Base-by-base conservation (phyloP, 37 sponge, comb jelly and placozoan species). In the Crambe crambe region DNA sequence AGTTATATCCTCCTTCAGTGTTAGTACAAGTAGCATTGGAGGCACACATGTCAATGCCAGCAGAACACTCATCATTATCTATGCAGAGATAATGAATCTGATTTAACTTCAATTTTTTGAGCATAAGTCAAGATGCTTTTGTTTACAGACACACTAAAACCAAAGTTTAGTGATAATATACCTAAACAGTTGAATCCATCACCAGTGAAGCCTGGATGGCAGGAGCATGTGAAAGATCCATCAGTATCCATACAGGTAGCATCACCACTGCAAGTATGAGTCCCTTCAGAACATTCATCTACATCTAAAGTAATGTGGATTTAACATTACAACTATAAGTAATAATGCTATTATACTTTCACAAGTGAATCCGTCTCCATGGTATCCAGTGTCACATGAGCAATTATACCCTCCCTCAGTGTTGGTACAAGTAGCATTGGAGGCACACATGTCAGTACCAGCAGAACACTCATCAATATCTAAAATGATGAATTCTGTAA, bases 151-250 rank as follows among this genome's bases (percentile, higher is more conserved):
- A n/a, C n/a, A n/a, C n/a, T n/a, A n/a, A n/a, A n/a, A n/a, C n/a
- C n/a, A n/a, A n/a, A n/a, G n/a, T n/a, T n/a, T n/a, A n/a, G n/a
- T n/a, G n/a, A n/a, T n/a, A n/a, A n/a, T n/a, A n/a, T 58, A 76
- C 81, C 27, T 51, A 23, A 0, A 51, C 79, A 79, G 56, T 54
- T 30, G 5, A 29, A 4, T 36, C 79, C 79, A 79, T 67, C 32
- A 51, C 79, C 79, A n/a, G 37, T 66, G 41, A 51, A 75, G 22
- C 79, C 79, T 51, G 34, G 0, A 25, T 31, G 44, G 23, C 79
- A 79, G 51, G 56, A 38, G 78, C 92, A 91, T 10, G 26, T 72
- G 62, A 74, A 91, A 30, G 80, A 83, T 34, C 92, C 88, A 38
- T 29, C 22, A 41, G 76, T 91, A 56, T 91, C 83, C 22, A 5